Evolutionary conservation across 2,888 invertebrate species (phyloP), one percentile per base, ranked within the genome.

Genomic region (Sesia apiformis): DNA sequence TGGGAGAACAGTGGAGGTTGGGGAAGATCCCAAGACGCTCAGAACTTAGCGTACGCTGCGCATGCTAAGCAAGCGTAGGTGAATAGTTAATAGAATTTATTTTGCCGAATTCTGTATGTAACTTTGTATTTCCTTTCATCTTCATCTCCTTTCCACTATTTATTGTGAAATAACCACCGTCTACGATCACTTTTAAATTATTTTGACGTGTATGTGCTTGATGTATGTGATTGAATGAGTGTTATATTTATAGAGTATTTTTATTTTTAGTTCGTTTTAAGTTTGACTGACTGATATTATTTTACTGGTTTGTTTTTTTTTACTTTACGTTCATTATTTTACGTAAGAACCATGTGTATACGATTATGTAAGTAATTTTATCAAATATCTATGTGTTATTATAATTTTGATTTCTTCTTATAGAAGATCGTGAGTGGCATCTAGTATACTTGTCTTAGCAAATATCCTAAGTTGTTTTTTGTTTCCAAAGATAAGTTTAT

Each of bases 21-120:
- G 81, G 94, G 94, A 58, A 90, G 95, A 66, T 86, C 94, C 56
- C 85, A 92, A 55, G 91, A 93, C 53, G 91, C 92, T 50, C 92
- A 93, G 60, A 91, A 92, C 58, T 69, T 95, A 68, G 94, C 95
- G 38, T 96, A 95, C 72, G 91, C 90, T 59, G 94, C 91, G 55
- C 91, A 93, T 67, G 72, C 71, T 6, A 89, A 89, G 58, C 82
- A 87, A 58, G 80, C 78, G 62, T 89, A 81, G 71, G 58, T 57
- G 56, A 57, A 62, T 54, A 52, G 58, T 6, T 58, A 60, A 61
- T 52, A 52, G 3, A 49, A 53, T 39, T 23, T 23, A 46, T 23
- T 46, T 46, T 5, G n/a, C 7, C n/a, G 8, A n/a, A 6, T 46
- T 8, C 8, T 4, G 23, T 46, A 8, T 8, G 46, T n/a, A 5